Evolutionary conservation across 2,797 vertebrate genomes (phyloP), one percentile per base, ranked within the genome.

Genomic region (Sarcoramphus papa): DNA sequence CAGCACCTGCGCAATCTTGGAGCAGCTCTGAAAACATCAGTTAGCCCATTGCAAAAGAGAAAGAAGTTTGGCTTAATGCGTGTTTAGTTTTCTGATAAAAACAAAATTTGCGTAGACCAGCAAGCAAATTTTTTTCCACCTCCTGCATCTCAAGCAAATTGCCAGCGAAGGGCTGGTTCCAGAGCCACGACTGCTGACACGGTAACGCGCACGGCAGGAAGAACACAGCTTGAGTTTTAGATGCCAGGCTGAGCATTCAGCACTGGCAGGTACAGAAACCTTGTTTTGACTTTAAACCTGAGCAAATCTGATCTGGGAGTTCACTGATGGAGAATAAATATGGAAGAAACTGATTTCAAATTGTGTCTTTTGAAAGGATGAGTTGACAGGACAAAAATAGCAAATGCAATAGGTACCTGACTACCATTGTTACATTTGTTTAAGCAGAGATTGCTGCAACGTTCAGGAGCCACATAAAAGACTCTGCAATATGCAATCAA

Each of bases 251-350:
- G 96, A 88, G 84, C 94, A 91, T 88, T 95, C 93, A 76, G 93
- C 59, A 45, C 92, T 69, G 74, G 64, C 88, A 91, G 77, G 80
- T 95, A 96, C 81, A 93, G 95, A 96, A 93, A 90, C 47, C 95
- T 96, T 97, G 96, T 97, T 97, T 97, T 95, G 95, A 97, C 92
- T 98, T 97, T 83, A 90, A 96, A 82, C 62, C 94, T 53, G 96
- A 96, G 96, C 65, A 98, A 97, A 98, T 96, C 95, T 96, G 97
- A 97, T 97, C 97, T 96, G 91, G 85, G 96, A 96, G 92, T 84
- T 95, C 97, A 93, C 16, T 92, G 97, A 82, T 84, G 94, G 95
- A 92, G 94, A 97, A 96, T 95, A 96, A 97, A 96, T 91, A 95
- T 79, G 91, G 88, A 97, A 96, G 92, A 73, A 96, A 92, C 90